Evolutionary conservation across 1,140 invertebrate genomes (phyloP).

Genomic region (Lasioglossum albipes): DNA sequence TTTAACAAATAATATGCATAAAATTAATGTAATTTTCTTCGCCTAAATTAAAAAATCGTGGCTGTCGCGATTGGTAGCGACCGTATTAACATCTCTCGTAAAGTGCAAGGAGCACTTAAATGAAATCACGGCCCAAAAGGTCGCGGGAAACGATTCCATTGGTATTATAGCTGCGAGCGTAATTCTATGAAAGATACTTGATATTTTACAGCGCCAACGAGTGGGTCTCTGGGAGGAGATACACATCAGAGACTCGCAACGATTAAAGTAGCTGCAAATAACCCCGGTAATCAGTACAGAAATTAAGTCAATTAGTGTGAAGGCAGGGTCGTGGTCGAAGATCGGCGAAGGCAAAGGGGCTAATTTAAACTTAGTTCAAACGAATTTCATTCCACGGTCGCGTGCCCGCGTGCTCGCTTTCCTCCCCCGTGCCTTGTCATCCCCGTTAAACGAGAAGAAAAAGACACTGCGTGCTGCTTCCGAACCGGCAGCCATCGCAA

Average conservation of each 20-base stretch:
- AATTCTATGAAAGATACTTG: slow-evolving; percentile 27
- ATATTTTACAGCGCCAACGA: neutral
- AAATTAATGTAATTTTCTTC: too few species aligned
- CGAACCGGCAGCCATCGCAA: slow-evolving; percentile 4
- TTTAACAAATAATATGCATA: too few species aligned
- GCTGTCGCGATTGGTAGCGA: too few species aligned
- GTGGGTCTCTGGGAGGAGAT: slow-evolving; percentile 11
- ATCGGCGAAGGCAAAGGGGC: slow-evolving; percentile 43
- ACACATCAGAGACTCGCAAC: slow-evolving; percentile 17
- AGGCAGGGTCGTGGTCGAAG: slow-evolving; percentile 34
- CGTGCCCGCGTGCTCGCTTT: too few species aligned
- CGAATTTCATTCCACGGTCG: slow-evolving; percentile 28
- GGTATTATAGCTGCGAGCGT: neutral
- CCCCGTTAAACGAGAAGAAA: slow-evolving; percentile 36
- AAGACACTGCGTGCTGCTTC: slow-evolving; percentile 23
- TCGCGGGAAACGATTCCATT: too few species aligned
- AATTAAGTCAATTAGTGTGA: slow-evolving; percentile 61
- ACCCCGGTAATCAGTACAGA: slow-evolving; percentile 55
- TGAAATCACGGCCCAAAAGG: too few species aligned
- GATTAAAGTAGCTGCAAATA: slow-evolving; percentile 56
- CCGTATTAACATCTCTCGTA: too few species aligned
- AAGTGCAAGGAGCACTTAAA: too few species aligned
- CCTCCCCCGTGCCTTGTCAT: too few species aligned
- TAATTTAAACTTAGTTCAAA: slow-evolving; percentile 60
- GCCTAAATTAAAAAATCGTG: too few species aligned